These are phyloP conservation scores for Chironomus striatipennis DNA, from an alignment of 1,140 invertebrate genomes.

Conservation along the genomic window DNA sequence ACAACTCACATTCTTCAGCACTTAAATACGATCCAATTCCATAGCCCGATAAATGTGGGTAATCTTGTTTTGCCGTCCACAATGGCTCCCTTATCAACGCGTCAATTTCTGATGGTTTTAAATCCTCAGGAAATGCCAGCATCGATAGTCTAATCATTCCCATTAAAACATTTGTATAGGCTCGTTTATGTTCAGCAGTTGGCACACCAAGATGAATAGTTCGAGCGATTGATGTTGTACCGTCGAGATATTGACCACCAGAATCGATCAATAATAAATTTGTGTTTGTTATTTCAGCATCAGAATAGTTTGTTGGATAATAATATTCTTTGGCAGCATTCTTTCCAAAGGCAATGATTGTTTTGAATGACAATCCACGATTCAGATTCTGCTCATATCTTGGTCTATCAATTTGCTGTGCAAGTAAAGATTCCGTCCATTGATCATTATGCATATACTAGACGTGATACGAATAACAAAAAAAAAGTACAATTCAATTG, in stretches of 20 bases:
- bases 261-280: constrained; percentile 62
- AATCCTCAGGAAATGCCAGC: constrained; percentile 55
- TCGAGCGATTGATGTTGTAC: constrained; percentile 88
- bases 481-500: neutral
- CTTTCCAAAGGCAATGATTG: constrained; percentile 80
- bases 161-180: constrained; percentile 85
- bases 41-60: constrained; percentile 79
- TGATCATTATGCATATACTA: constrained; percentile 37
- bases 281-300: constrained; percentile 56
- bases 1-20: constrained; percentile 68
- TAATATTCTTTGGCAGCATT: constrained; percentile 92
- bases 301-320: constrained; percentile 62
- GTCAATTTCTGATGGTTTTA: constrained; percentile 60
- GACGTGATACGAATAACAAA: too few species aligned
- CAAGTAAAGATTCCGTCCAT: constrained; percentile 63
- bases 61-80: constrained; percentile 74
- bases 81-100: constrained; percentile 65
- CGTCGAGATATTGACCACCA: constrained; percentile 71
- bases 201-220: constrained; percentile 83
- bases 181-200: constrained; percentile 61
- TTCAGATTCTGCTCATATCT: constrained; percentile 58
- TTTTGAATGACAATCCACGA: constrained; percentile 70
- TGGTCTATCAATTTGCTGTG: constrained; percentile 52
- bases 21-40: constrained; percentile 81
- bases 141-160: constrained; percentile 68